phyloP scores from a whole-genome alignment of 2,888 invertebrate species.

The Synanthedon andrenaeformis region DNA sequence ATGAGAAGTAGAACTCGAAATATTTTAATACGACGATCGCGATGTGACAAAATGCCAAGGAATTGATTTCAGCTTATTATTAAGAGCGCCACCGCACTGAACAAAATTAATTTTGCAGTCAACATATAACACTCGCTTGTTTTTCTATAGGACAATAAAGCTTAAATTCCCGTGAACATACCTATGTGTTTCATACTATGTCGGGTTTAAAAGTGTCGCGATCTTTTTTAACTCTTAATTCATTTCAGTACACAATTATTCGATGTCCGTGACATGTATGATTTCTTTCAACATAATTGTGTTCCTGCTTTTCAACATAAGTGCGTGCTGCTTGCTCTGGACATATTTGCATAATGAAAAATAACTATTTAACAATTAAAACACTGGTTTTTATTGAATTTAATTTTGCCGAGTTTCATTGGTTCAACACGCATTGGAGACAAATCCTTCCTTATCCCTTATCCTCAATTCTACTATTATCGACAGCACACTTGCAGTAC shows the following conservation, averaged over 20 bases:
- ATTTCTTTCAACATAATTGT: background rate
- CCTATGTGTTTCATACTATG: background rate
- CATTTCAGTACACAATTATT: constrained; percentile 22
- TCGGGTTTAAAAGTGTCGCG: background rate
- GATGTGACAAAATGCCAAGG: constrained; percentile 40
- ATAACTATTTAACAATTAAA: background rate
- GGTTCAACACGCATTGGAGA: no score
- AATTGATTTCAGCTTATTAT: constrained; percentile 25
- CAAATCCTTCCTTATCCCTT: no score
- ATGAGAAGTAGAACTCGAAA: constrained; percentile 36
- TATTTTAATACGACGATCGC: constrained; percentile 36
- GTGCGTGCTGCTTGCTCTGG: background rate
- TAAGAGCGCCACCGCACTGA: background rate
- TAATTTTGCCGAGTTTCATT: no score
- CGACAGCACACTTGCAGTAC: no score
- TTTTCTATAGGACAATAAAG: background rate
- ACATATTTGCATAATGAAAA: background rate
- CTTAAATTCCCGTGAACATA: background rate
- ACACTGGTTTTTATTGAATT: background rate
- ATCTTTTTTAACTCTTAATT: constrained; percentile 3
- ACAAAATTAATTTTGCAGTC: background rate
- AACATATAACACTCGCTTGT: background rate
- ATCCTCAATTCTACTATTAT: no score
- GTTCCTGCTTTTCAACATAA: background rate
- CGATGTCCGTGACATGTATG: constrained; percentile 8